Evolutionary conservation across 2,113 vertebrate genomes (phyloP).

Genomic region (Porphyrio hochstetteri): DNA sequence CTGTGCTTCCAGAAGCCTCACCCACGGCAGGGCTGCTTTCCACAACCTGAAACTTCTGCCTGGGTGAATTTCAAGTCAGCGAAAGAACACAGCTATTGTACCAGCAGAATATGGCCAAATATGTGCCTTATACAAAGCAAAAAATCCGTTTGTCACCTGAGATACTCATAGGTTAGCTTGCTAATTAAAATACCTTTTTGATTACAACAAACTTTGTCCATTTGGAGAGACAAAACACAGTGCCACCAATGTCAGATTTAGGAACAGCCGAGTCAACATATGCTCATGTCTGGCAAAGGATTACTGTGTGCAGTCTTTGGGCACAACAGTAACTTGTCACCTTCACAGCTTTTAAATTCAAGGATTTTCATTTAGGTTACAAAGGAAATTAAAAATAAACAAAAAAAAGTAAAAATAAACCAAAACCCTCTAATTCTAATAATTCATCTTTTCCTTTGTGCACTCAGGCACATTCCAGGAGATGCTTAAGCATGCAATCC

Average conservation of each 20-base stretch:
- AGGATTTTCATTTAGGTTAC: not conserved
- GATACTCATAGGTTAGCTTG: not conserved
- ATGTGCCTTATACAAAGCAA: not conserved
- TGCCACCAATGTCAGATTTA: not conserved
- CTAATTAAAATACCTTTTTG: not conserved
- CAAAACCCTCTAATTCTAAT: not conserved
- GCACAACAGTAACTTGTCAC: not conserved
- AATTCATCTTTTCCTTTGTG: not conserved
- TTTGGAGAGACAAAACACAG: not conserved
- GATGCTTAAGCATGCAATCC: not conserved
- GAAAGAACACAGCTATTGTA: not conserved
- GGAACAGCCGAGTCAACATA: conserved; percentile 16
- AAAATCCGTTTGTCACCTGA: not conserved
- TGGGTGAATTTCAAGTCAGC: not conserved
- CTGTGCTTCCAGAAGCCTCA: not conserved
- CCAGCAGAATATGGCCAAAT: not conserved
- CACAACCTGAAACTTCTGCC: not conserved
- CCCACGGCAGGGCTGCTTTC: not conserved
- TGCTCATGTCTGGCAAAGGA: not conserved
- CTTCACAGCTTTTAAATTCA: not conserved
- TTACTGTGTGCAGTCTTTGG: not conserved
- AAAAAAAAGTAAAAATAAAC: not conserved
- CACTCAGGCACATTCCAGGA: not conserved
- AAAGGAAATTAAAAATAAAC: not conserved
- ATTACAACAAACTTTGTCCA: not conserved